Base-by-base conservation (phyloP, 2,888 invertebrate genomes). In the Pterostichus madidus region DNA sequence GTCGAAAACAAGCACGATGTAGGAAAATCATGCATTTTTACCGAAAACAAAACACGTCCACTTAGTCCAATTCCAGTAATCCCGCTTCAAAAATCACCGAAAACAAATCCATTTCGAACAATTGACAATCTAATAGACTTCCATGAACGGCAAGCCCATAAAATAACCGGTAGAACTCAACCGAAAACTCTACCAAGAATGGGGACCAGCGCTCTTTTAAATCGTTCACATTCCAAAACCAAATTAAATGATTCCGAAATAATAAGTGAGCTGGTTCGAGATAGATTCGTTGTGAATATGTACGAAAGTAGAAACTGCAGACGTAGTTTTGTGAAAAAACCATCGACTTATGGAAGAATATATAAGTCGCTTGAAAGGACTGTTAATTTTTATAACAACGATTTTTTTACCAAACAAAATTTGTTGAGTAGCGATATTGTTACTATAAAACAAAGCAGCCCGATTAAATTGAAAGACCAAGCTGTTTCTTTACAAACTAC, bases 161-260 rank as follows among this genome's bases (percentile, higher is more conserved):
- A 46, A 44, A 24, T 35, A 13, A 31, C 10, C 8, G 35, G 49
- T 17, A 77, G 32, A 77, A 59, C 59, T 8, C 64, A 35, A 1
- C 59, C 77, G 17, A 76, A 83, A 46, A 46, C 77, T 31, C 44
- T 78, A 11, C 86, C 86, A 3, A 78, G 84, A 61, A 86, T 86
- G 86, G 86, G 86, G 2, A 85, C 83, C 44, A 83, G 49, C 7
- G 84, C 85, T 0, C 56, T 85, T 17, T 83, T 85, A 8, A 59
- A 61, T 13, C 64, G 77, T 10, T 75, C 75, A 15, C 44, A 32
- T 5, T 35, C 53, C n/a, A 49, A 61, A 39, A 61, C 24, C 8
- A 85, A 84, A 79, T 39, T 61, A 31, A 24, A 46, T 13, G 86
- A 86, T 53, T 83, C 84, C 0, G 84, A 86, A 73, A 85, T 86